Percentiles rank a stretch among this genome's conserved stretches.
Conservation (phyloP, 2,888 invertebrate genomes). For the Heliconius sara region DNA sequence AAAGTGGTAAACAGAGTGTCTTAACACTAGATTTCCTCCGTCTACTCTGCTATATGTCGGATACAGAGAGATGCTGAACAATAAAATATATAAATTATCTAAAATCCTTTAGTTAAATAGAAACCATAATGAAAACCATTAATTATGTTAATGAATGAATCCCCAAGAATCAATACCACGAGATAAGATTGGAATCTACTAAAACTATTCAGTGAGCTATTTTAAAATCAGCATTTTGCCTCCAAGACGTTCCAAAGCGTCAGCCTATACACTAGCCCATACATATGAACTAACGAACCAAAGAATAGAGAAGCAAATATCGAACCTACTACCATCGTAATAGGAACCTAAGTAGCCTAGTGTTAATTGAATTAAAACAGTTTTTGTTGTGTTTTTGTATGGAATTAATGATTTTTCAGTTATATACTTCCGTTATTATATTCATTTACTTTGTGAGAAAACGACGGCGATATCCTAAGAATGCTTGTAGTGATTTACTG, state of each 20-base stretch:
- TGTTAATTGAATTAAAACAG: conserved; percentile 32
- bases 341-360: conserved; percentile 14
- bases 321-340: conserved; percentile 29
- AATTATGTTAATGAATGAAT: conserved; percentile 14
- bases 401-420: no score
- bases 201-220: conserved; percentile 58
- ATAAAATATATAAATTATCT: not conserved
- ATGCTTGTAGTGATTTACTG: conserved; percentile 37
- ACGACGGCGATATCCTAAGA: conserved; percentile 37
- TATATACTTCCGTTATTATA: no score
- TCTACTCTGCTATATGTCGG: no score
- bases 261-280: conserved; percentile 48
- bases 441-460: conserved; percentile 44
- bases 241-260: conserved; percentile 58
- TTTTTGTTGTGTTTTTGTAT: conserved; percentile 48
- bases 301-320: conserved; percentile 18
- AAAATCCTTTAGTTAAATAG: not conserved
- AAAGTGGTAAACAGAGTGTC: no score
- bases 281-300: conserved; percentile 20
- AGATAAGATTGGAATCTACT: conserved; percentile 51
- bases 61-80: no score
- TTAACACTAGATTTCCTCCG: no score
- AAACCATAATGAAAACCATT: not conserved
- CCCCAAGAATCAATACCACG: not conserved
- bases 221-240: conserved; percentile 60